A percentile compares a stretch with the other conserved stretches of the same genome.
Evolutionary conservation across 2,113 vertebrate species (phyloP).

Genomic region (Phylloscopus trochiloides): DNA sequence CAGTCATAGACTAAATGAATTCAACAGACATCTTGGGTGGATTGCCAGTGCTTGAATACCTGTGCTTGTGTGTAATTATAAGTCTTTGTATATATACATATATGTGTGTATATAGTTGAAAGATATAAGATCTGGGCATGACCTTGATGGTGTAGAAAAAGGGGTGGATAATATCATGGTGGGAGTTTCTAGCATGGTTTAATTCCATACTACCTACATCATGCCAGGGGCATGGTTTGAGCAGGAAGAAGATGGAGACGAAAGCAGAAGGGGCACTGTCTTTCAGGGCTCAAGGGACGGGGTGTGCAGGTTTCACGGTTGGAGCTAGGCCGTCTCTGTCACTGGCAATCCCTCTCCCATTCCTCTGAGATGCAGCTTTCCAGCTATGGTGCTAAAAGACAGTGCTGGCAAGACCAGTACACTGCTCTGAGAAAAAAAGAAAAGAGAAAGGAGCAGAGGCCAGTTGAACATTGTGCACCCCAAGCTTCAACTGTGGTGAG

Average conservation of each 20-base stretch:
- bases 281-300: background rate
- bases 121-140: background rate
- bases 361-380: background rate
- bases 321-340: background rate
- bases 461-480: fast-evolving
- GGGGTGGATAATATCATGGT: background rate
- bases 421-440: fast-evolving
- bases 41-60: background rate
- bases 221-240: background rate
- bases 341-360: background rate
- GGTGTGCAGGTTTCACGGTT: background rate
- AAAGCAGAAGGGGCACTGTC: background rate
- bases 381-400: background rate
- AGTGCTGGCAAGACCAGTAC: fast-evolving
- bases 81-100: background rate
- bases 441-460: background rate
- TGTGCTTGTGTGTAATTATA: too few relatives aligned
- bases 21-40: background rate
- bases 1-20: background rate
- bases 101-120: background rate
- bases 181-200: background rate
- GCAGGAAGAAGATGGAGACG: background rate
- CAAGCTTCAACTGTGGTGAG: background rate
- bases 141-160: background rate
- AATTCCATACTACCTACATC: background rate